Conservation (phyloP, 1,140 invertebrate species). For the Cheumatopsyche charites region DNA sequence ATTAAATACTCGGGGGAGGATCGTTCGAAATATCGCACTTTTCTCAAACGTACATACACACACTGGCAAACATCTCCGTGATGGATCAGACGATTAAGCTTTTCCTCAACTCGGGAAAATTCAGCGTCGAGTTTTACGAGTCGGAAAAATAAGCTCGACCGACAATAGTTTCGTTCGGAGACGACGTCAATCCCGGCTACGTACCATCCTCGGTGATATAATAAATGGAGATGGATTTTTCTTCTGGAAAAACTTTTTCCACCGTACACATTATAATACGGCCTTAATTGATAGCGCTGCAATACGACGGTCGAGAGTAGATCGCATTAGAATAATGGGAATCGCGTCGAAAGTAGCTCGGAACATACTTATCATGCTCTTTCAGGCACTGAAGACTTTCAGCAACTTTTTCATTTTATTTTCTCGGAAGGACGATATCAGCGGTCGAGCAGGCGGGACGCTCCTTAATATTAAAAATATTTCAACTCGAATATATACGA, state of each 20-base stretch:
- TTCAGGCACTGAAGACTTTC: slow-evolving; percentile 23
- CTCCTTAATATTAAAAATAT: slow-evolving; percentile 44
- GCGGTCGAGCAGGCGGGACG: slow-evolving; percentile 15
- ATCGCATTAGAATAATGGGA: slow-evolving; percentile 45
- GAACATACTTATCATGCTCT: slow-evolving; percentile 19
- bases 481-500: not conserved
- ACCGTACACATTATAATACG: not conserved
- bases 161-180: not conserved
- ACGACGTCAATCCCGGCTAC: slow-evolving; percentile 6
- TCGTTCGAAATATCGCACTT: slow-evolving; percentile 9
- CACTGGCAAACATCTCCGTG: not conserved
- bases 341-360: not conserved
- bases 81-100: slow-evolving; percentile 20
- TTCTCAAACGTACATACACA: not conserved
- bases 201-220: not conserved
- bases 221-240: slow-evolving; percentile 25
- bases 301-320: slow-evolving; percentile 40
- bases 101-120: not conserved
- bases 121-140: not conserved
- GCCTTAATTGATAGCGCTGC: slow-evolving; percentile 41
- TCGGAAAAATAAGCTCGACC: slow-evolving; percentile 4
- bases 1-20: not conserved
- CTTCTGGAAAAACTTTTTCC: not conserved
- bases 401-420: slow-evolving; percentile 9
- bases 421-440: slow-evolving; percentile 41